Base-by-base conservation (phyloP, 2,797 vertebrate species). In the Nannoperca obscura region DNA sequence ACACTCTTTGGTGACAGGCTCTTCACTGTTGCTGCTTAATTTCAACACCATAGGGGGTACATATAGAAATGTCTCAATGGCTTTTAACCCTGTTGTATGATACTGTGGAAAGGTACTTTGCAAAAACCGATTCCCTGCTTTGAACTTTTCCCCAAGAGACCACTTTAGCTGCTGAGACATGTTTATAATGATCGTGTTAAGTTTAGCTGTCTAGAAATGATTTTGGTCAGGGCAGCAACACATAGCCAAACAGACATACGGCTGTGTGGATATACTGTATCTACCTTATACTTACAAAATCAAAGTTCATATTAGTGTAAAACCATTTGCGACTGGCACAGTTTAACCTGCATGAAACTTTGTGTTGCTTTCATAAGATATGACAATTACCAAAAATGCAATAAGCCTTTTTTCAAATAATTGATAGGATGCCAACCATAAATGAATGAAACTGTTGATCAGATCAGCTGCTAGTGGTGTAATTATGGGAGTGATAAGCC, bases 371-470 rank as follows among this genome's bases (percentile, higher is more conserved):
- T 71, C 15, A 11, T 44, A 55, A 32, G 30, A 71, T 36, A 19
- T 27, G 24, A 58, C 19, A 44, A 12, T 49, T 32, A 22, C 3
- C 5, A 69, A 73, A 71, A 50, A 24, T 50, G 9, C 10, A 66
- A 74, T 49, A n/a, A n/a, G n/a, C n/a, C n/a, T n/a, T n/a, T n/a
- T n/a, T n/a, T n/a, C n/a, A n/a, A n/a, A n/a, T n/a, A n/a, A n/a
- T n/a, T 42, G 14, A 81, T 44, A 11, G 34, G 17, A 53, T 71
- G 15, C 32, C 32, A 52, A 10, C 38, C 20, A 46, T 49, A 13
- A 69, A 81, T 6, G 78, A 81, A 59, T 36, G 53, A n/a, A n/a
- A 70, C 74, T 86, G 71, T 47, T 46, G 22, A 59, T 47, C 14
- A 40, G 44, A 76, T 82, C 76, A 82, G 74, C 71, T 81, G 74